Base-by-base conservation (phyloP, 2,888 invertebrate genomes). In the Julus scandinavius region DNA sequence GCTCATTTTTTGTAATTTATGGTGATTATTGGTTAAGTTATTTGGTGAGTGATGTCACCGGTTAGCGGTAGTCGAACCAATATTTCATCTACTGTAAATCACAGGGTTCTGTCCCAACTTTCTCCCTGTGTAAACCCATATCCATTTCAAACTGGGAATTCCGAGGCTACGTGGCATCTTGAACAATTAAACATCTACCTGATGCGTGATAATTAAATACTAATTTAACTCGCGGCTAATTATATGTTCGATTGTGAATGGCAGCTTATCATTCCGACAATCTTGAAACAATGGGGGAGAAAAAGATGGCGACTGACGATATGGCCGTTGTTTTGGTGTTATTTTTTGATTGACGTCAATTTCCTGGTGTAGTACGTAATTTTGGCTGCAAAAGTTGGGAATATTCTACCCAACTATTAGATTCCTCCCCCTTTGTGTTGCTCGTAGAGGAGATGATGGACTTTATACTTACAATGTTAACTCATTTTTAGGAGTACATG, bases 231-330 rank as follows among this genome's bases (percentile, higher is more conserved):
- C 17, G 63, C 9, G n/a, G 63, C 17, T 63, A 63, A 63, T 63
- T 63, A 63, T 63, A 63, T n/a, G 13, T 63, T n/a, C 63, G 63
- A 63, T 63, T 63, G 63, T 63, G 63, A 63, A 3, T 54, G 63
- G 63, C 3, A 13, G n/a, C 63, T 63, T 63, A 63, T 63, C 63
- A n/a, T 17, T 4, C n/a, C 63, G n/a, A 63, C 63, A n/a, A 63
- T 63, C 63, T 63, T 5, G n/a, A 63, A 63, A 63, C 63, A 63
- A 63, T 58, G 58, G 4, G 15, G n/a, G 63, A 17, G 9, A 6
- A 54, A 63, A 63, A 63, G n/a, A 63, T 63, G 63, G 63, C 63
- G n/a, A 63, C 63, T 7, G n/a, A n/a, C n/a, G 63, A 63, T n/a
- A 63, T 63, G 63, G 4, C 17, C 63, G 58, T 63, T 29, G 63